A percentile compares a stretch with the other conserved stretches of the same genome.
Conservation (phyloP, 2,113 vertebrate genomes). For the Cromileptes altivelis region DNA sequence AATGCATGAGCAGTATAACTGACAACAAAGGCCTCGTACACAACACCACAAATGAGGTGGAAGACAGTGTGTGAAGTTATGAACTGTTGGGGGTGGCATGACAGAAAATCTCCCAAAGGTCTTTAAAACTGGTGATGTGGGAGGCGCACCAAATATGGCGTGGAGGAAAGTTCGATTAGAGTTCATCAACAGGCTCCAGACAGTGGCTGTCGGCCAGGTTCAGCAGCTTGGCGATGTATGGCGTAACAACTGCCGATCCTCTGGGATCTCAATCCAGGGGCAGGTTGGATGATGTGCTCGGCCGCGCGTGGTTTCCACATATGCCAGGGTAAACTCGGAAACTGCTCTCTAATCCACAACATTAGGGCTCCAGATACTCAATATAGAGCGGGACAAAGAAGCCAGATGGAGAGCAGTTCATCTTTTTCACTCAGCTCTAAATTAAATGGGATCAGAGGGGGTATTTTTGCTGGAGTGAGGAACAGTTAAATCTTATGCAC, state of each 20-base stretch:
- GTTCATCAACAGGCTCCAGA: conserved; percentile 66
- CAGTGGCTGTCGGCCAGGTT: conserved; percentile 59
- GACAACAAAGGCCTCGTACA: conserved; percentile 10
- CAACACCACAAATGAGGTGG: not conserved
- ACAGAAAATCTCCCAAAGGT: conserved; percentile 32
- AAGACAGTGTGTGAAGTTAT: conserved; percentile 24
- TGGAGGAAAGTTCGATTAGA: conserved; percentile 52
- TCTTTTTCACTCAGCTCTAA: conserved; percentile 22
- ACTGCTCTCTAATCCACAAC: conserved; percentile 50
- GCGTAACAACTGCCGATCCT: conserved; percentile 63
- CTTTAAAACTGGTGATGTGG: conserved; percentile 15
- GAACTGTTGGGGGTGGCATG: conserved; percentile 13
- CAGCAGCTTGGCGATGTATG: conserved; percentile 63
- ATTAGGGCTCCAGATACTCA: conserved; percentile 45
- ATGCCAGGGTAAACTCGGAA: conserved; percentile 71
- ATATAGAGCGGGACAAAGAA: conserved; percentile 49
- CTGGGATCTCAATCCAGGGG: conserved; percentile 70
- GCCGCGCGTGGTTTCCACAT: conserved; percentile 72
- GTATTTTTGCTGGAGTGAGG: not conserved
- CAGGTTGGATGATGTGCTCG: conserved; percentile 79
- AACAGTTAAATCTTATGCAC: conserved; percentile 28
- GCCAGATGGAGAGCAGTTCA: conserved; percentile 58
- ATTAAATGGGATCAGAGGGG: conserved; percentile 39
- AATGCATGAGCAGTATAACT: not conserved
- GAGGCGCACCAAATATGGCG: conserved; percentile 30